Percentiles rank a stretch among this genome's conserved stretches.
phyloP scores from a whole-genome alignment of 2,888 invertebrate species.

The Gymnoscelis rufifasciata region DNA sequence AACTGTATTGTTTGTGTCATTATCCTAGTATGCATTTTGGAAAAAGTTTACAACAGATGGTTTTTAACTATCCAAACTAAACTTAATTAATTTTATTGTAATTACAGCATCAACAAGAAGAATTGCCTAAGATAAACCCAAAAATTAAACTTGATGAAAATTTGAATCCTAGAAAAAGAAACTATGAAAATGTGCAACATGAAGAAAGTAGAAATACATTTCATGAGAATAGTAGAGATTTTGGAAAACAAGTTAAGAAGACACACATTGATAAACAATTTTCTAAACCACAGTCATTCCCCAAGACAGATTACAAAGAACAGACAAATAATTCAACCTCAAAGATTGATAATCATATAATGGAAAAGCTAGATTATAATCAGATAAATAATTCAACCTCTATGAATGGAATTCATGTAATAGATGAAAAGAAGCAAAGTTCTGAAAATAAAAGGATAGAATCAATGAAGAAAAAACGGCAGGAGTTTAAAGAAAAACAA shows the following conservation, averaged over 20 bases:
- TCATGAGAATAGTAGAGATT: not conserved
- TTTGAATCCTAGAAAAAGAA: constrained; percentile 60
- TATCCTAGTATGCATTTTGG: too few species aligned
- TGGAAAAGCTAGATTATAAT: constrained; percentile 19
- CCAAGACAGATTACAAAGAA: not conserved
- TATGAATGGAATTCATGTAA: constrained; percentile 11
- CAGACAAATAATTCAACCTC: too few species aligned
- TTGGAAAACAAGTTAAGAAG: not conserved
- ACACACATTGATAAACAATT: too few species aligned
- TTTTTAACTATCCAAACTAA: too few species aligned
- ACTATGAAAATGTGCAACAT: constrained; percentile 37
- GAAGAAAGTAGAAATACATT: not conserved
- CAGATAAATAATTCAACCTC: too few species aligned
- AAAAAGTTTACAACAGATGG: too few species aligned
- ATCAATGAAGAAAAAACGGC: constrained; percentile 82
- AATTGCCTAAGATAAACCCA: constrained; percentile 34
- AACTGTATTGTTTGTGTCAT: too few species aligned
- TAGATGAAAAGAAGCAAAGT: constrained; percentile 50
- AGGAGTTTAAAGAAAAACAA: constrained; percentile 82
- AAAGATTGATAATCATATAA: constrained; percentile 10
- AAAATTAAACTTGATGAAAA: constrained; percentile 47
- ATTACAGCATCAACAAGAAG: constrained; percentile 20
- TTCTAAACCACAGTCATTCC: too few species aligned
- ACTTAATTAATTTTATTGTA: too few species aligned
- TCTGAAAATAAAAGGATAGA: constrained; percentile 83